Evolutionary conservation across 2,113 vertebrate species (phyloP).

Genomic region (Mesitornis unicolor): DNA sequence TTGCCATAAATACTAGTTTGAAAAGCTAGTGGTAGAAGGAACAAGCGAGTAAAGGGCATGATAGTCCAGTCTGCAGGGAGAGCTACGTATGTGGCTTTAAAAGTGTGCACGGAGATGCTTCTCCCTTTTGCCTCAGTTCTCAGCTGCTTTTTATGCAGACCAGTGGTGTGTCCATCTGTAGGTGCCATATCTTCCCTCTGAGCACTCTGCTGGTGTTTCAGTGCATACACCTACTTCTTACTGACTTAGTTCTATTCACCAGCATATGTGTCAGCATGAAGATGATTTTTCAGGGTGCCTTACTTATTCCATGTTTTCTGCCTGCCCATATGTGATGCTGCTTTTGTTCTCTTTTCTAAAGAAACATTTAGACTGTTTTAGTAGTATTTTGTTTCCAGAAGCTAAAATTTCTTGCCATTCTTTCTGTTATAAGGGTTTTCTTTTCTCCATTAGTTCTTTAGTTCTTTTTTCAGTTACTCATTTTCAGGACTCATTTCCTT

Average conservation of each 20-base stretch:
- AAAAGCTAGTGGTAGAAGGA: not conserved
- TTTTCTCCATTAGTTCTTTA: not conserved
- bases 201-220: not conserved
- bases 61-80: not conserved
- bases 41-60: not conserved
- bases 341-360: not conserved
- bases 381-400: not conserved
- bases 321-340: not conserved
- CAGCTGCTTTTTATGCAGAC: not conserved
- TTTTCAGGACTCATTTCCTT: not conserved
- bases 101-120: not conserved
- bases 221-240: not conserved
- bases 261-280: not conserved
- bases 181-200: fast-evolving
- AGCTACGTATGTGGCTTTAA: fast-evolving
- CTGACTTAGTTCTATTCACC: not conserved
- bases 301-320: not conserved
- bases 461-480: not conserved
- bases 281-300: not conserved
- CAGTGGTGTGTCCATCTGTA: fast-evolving
- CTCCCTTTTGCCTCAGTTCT: not conserved
- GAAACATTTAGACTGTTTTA: not conserved
- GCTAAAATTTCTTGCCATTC: not conserved
- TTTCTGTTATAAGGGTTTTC: not conserved
- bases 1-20: not conserved